Percentiles rank a stretch among this genome's conserved stretches.
Conservation (phyloP, 1,140 invertebrate genomes). For the Leptopilina clavipes region DNA sequence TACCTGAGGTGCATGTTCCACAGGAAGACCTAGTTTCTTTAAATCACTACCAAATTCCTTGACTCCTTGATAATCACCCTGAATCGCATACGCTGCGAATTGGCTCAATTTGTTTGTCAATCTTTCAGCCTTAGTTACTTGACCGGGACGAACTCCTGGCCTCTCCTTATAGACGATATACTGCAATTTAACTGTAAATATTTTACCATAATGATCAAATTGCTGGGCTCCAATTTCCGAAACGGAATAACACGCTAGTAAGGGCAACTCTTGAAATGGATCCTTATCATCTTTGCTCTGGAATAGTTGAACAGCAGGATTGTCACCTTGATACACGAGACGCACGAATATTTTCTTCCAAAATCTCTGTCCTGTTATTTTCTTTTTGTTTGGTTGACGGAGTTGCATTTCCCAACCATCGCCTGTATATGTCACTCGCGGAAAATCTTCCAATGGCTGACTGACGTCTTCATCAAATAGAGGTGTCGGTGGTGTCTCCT, state of each 20-base stretch:
- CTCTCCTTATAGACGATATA: slow-evolving; percentile 99
- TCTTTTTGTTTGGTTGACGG: slow-evolving; percentile 97
- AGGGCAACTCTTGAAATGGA: slow-evolving; percentile 93
- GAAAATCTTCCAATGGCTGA: slow-evolving; percentile 94
- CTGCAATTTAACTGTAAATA: slow-evolving; percentile 98
- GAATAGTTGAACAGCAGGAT: slow-evolving; percentile 89
- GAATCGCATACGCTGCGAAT: slow-evolving; percentile 95
- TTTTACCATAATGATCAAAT: slow-evolving; percentile 98
- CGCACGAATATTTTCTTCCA: slow-evolving; percentile 98
- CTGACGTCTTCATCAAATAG: slow-evolving; percentile 96
- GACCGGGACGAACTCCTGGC: slow-evolving; percentile 96
- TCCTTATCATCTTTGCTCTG: slow-evolving; percentile 91
- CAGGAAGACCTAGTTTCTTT: slow-evolving; percentile 94
- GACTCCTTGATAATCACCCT: slow-evolving; percentile 92
- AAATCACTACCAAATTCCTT: slow-evolving; percentile 95
- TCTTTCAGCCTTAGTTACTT: slow-evolving; percentile 94
- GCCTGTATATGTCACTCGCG: slow-evolving; percentile 84
- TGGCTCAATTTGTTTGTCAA: slow-evolving; percentile 93
- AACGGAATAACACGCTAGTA: slow-evolving; percentile 94
- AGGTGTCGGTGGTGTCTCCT: slow-evolving; percentile 91
- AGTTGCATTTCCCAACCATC: slow-evolving; percentile 98
- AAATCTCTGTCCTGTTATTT: slow-evolving; percentile 96
- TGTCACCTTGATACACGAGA: slow-evolving; percentile 86
- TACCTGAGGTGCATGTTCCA: slow-evolving; percentile 96
- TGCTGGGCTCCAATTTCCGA: slow-evolving; percentile 96